Conservation (phyloP, 2,113 vertebrate species). For the Myrmecobius fasciatus region DNA sequence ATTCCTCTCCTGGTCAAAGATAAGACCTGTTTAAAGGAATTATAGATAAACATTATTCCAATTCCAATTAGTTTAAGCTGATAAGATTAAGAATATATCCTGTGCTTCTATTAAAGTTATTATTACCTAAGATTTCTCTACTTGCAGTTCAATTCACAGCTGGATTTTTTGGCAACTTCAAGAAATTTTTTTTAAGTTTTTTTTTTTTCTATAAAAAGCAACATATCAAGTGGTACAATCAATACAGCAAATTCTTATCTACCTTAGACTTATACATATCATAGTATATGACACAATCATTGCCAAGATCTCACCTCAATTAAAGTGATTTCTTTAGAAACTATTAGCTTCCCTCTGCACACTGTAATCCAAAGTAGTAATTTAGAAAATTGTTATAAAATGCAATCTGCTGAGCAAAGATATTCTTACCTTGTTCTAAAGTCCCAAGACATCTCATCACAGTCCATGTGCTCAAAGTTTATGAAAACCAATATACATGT, state of each 20-base stretch:
- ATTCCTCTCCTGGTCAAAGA: constrained; percentile 36
- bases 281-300: constrained; percentile 51
- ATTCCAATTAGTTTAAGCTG: constrained; percentile 38
- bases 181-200: constrained; percentile 17
- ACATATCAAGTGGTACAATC: neutral
- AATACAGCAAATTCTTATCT: neutral
- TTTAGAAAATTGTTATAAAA: constrained; percentile 74
- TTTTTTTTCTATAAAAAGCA: neutral
- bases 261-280: constrained; percentile 29
- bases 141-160: constrained; percentile 46
- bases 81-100: constrained; percentile 36
- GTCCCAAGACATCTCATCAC: constrained; percentile 1
- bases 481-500: constrained; percentile 59
- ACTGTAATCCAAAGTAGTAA: constrained; percentile 77
- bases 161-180: constrained; percentile 66
- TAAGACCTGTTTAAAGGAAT: constrained; percentile 30
- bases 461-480: constrained; percentile 65
- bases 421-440: constrained; percentile 73
- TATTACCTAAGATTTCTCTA: constrained; percentile 13
- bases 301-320: constrained; percentile 66
- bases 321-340: constrained; percentile 78
- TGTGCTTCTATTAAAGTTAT: neutral
- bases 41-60: neutral
- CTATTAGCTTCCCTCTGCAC: constrained; percentile 76
- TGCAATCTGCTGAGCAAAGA: constrained; percentile 74